Conservation (phyloP, 2,888 invertebrate species). For the Lepeophtheirus nordmannii region DNA sequence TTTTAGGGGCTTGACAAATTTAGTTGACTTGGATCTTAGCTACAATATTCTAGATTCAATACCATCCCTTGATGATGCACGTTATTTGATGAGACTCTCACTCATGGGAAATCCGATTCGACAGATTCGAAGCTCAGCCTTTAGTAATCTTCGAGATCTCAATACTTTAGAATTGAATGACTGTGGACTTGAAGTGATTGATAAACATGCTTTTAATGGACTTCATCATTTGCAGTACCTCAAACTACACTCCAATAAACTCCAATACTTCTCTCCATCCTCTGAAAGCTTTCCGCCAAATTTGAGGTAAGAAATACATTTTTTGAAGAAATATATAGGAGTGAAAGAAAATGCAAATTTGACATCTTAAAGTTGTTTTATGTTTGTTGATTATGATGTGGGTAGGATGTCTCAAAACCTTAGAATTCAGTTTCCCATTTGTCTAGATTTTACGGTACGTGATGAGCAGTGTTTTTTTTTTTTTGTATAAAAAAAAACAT, state of each 20-base stretch:
- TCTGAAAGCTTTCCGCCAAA: slow-evolving; percentile 19
- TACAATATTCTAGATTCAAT: slow-evolving; percentile 60
- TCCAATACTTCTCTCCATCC: slow-evolving; percentile 32
- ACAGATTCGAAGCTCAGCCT: slow-evolving; percentile 51
- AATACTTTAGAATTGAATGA: slow-evolving; percentile 49
- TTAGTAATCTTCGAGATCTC: slow-evolving; percentile 55
- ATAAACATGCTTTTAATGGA: slow-evolving; percentile 54
- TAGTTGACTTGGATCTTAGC: slow-evolving; percentile 72
- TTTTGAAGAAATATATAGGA: no score
- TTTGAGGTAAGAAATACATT: slow-evolving; percentile 3
- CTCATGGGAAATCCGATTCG: slow-evolving; percentile 67
- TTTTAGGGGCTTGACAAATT: slow-evolving; percentile 31
- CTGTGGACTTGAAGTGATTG: slow-evolving; percentile 30
- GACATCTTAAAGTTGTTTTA: no score
- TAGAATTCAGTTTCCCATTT: no score
- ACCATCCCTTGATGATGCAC: slow-evolving; percentile 60
- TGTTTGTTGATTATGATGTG: no score
- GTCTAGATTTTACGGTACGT: no score
- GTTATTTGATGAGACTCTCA: slow-evolving; percentile 63
- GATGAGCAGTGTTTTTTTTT: no score
- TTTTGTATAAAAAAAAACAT: no score
- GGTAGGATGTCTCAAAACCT: no score
- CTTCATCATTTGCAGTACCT: slow-evolving; percentile 55
- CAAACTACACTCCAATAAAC: slow-evolving; percentile 61
- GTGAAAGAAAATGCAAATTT: no score